Percentiles rank a stretch among this genome's conserved stretches.
phyloP scores from a whole-genome alignment of 2,797 vertebrate genomes.

The Hydrophis major region DNA sequence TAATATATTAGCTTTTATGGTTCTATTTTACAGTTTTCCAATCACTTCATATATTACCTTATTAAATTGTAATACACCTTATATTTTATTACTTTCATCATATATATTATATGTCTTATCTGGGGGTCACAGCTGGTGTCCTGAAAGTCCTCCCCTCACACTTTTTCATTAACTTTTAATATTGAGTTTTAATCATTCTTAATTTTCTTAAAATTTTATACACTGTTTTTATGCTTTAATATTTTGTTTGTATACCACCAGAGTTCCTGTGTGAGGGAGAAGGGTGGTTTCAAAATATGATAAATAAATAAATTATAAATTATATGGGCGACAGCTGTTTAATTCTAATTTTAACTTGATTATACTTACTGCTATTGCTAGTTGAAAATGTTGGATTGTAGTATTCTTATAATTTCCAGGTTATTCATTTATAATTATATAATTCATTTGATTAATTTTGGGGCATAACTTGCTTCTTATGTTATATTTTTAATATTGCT shows the following conservation, averaged over 20 bases:
- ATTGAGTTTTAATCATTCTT: not conserved
- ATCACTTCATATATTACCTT: not conserved
- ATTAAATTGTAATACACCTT: not conserved
- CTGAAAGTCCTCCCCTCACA: not conserved
- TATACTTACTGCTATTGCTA: not conserved
- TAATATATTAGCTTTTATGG: not conserved
- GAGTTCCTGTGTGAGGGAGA: not conserved
- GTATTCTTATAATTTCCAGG: not conserved
- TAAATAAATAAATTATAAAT: not conserved
- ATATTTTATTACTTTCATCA: not conserved
- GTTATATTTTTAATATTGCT: not conserved
- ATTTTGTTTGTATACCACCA: not conserved
- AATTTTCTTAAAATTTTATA: not conserved
- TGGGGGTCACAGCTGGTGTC: not conserved
- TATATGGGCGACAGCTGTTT: not conserved
- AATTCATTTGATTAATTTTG: not conserved
- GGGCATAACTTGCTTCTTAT: not conserved
- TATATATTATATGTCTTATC: not conserved
- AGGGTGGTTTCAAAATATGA: not conserved
- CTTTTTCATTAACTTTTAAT: not conserved
- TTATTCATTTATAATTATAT: not conserved
- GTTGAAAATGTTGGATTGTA: not conserved
- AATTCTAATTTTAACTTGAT: not conserved
- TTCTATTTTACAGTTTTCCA: not conserved
- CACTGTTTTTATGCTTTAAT: not conserved